These are phyloP conservation scores for Melanaphis sacchari DNA, from an alignment of 1,140 invertebrate species.

Conservation along the genomic window DNA sequence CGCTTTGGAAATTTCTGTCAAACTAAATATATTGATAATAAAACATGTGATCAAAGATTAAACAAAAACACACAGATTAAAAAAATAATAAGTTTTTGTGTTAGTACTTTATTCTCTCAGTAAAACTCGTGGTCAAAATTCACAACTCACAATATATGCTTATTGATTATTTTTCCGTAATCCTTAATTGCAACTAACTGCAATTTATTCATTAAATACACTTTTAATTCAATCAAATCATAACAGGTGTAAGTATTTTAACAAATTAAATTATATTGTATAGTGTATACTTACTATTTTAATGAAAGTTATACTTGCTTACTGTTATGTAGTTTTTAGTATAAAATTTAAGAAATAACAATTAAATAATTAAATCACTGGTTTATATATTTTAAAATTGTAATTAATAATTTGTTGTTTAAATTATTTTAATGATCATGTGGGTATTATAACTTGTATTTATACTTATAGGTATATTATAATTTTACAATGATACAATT, in stretches of 20 bases:
- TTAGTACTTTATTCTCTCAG: not conserved
- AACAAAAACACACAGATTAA: not conserved
- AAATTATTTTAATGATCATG: not conserved
- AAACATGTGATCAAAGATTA: conserved; percentile 32
- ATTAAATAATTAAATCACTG: not conserved
- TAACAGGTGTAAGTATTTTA: conserved; percentile 10
- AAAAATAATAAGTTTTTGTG: not conserved
- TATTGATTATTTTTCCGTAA: too few species aligned
- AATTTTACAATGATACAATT: too few species aligned
- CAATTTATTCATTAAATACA: not conserved
- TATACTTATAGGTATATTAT: too few species aligned
- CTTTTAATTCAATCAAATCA: not conserved
- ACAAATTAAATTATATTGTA: not conserved
- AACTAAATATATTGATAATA: not conserved
- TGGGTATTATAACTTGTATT: not conserved
- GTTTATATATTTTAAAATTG: not conserved
- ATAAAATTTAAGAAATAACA: not conserved
- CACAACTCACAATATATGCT: too few species aligned
- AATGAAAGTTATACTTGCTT: not conserved
- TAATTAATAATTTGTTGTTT: not conserved
- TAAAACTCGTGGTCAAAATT: too few species aligned
- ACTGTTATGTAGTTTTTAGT: too few species aligned
- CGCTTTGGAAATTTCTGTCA: not conserved
- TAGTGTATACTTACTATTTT: not conserved
- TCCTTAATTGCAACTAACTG: too few species aligned